Percentiles rank a stretch among this genome's conserved stretches.
Conservation (phyloP, 2,113 vertebrate species). For the Coryphaenoides rupestris region DNA sequence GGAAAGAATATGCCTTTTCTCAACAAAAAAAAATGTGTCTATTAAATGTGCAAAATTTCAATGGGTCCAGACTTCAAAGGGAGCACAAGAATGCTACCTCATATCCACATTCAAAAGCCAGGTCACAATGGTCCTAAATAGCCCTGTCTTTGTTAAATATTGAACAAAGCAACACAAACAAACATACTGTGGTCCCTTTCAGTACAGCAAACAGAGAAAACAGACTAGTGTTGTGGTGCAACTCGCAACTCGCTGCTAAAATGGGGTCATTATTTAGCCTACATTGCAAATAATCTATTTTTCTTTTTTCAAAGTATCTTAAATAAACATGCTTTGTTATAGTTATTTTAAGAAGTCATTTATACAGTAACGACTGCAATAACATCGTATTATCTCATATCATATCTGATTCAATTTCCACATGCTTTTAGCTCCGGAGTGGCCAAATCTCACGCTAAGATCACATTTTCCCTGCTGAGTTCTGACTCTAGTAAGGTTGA, state of each 20-base stretch:
- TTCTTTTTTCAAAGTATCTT: too few species aligned
- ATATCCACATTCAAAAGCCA: constrained; percentile 12
- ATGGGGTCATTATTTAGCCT: neutral
- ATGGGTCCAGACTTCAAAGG: constrained; percentile 30
- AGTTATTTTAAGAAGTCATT: too few species aligned
- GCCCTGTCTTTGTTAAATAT: constrained; percentile 30
- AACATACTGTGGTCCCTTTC: neutral
- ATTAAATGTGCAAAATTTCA: neutral
- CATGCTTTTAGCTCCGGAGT: too few species aligned
- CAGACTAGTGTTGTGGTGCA: constrained; percentile 5
- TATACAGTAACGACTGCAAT: too few species aligned
- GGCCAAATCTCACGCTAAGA: neutral
- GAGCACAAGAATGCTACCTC: constrained; percentile 12
- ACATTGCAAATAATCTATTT: neutral
- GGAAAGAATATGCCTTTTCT: neutral
- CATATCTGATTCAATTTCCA: too few species aligned
- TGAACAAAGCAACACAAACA: constrained; percentile 17
- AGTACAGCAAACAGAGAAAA: constrained; percentile 1
- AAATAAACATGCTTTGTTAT: too few species aligned
- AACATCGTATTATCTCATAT: too few species aligned
- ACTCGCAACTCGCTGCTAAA: constrained; percentile 5
- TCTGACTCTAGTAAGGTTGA: too few species aligned
- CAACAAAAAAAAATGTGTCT: constrained; percentile 11
- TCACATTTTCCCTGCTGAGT: too few species aligned
- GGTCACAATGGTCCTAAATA: constrained; percentile 1